Conservation (phyloP, 2,113 vertebrate genomes). For the Catharus minimus region DNA sequence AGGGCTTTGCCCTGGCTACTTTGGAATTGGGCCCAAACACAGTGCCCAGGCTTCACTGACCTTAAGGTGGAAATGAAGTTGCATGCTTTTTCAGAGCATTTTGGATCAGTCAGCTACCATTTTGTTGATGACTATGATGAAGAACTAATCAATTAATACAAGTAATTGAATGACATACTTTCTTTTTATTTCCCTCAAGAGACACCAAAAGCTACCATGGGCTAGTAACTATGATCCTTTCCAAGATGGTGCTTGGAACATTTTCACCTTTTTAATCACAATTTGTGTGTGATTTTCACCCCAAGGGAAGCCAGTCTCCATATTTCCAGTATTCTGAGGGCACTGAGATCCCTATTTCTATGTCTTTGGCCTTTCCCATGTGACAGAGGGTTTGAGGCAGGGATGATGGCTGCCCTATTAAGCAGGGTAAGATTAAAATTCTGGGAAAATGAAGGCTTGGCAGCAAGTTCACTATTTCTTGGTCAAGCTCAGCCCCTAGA, state of each 20-base stretch:
- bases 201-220: neutral
- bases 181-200: neutral
- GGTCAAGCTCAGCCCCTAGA: neutral
- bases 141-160: neutral
- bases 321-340: neutral
- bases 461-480: neutral
- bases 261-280: neutral
- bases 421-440: neutral
- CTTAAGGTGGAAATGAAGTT: neutral
- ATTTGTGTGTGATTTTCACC: neutral
- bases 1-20: neutral
- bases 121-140: neutral
- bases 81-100: neutral
- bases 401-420: neutral
- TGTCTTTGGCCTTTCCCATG: neutral
- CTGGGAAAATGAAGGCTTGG: conserved; percentile 5
- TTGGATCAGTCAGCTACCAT: neutral
- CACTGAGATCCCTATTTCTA: neutral
- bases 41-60: neutral
- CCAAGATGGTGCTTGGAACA: neutral
- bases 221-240: neutral
- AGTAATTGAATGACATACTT: neutral
- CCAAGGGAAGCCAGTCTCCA: accelerated
- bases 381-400: neutral
- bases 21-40: neutral